phyloP scores from a whole-genome alignment of 2,113 vertebrate species.

The Festucalex cinctus region DNA sequence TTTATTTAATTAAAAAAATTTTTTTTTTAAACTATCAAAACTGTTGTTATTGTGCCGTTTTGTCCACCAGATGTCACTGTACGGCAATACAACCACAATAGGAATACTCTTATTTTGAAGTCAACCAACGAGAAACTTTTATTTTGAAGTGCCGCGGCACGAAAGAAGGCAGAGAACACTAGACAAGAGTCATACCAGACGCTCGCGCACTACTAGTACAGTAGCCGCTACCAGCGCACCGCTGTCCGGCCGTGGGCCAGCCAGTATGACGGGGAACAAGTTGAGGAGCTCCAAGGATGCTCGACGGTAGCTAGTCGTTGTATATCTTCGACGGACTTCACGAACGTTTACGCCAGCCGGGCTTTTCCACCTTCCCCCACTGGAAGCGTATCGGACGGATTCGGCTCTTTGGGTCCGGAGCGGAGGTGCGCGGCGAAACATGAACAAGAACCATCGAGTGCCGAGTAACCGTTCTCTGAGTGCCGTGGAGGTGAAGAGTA shows the following conservation, averaged over 20 bases:
- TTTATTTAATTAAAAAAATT: too few species aligned
- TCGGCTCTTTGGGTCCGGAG: background rate
- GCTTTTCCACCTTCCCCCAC: background rate
- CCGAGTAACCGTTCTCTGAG: slow-evolving; percentile 73
- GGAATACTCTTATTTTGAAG: slow-evolving; percentile 49
- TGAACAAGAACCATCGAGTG: slow-evolving; percentile 77
- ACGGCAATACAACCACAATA: background rate
- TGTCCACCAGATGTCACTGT: background rate
- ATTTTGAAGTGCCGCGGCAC: slow-evolving; percentile 46
- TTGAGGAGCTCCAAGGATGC: slow-evolving; percentile 46
- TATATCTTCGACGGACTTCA: slow-evolving; percentile 13
- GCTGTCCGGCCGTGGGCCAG: slow-evolving; percentile 5
- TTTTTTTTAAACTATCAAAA: too few species aligned
- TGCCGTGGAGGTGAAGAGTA: slow-evolving; percentile 81
- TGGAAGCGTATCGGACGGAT: background rate
- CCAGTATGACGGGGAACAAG: slow-evolving; percentile 43
- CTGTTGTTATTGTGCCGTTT: background rate
- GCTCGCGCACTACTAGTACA: background rate
- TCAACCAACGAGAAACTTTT: slow-evolving; percentile 12
- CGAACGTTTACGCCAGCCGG: background rate
- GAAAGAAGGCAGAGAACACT: background rate
- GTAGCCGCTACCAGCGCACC: background rate
- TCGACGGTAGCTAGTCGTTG: slow-evolving; percentile 41
- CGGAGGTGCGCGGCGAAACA: slow-evolving; percentile 60
- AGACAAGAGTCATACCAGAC: background rate